Percentiles rank a stretch among this genome's conserved stretches.
Conservation (phyloP, 2,888 invertebrate genomes). For the Copidosoma aretas region DNA sequence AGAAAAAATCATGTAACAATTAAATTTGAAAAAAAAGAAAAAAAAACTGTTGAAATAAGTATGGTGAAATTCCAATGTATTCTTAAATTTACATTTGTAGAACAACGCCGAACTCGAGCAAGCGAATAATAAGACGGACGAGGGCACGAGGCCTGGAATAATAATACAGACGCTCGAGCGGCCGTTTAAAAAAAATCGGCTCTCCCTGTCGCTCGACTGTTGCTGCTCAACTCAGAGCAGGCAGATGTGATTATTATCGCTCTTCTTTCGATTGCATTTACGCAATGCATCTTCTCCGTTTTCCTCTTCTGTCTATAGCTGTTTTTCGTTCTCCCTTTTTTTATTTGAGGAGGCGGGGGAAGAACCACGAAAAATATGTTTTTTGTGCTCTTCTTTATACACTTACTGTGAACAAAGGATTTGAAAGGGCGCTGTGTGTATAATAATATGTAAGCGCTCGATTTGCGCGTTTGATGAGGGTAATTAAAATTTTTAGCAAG, state of each 20-base stretch:
- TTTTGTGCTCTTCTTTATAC: too few relatives aligned
- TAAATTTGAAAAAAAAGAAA: neutral
- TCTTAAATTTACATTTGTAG: slow-evolving; percentile 48
- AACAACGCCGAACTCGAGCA: slow-evolving; percentile 58
- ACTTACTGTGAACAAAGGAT: too few relatives aligned
- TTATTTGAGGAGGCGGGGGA: too few relatives aligned
- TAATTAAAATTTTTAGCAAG: too few relatives aligned
- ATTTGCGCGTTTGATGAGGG: too few relatives aligned
- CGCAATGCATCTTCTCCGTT: slow-evolving; percentile 6
- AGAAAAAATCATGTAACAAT: neutral
- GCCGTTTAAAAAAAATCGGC: slow-evolving; percentile 37
- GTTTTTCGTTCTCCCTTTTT: too few relatives aligned
- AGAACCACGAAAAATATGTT: too few relatives aligned
- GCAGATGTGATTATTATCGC: slow-evolving; percentile 9
- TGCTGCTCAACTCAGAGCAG: slow-evolving; percentile 36
- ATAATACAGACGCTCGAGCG: slow-evolving; percentile 10
- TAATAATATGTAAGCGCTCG: too few relatives aligned
- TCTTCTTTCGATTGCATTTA: slow-evolving; percentile 27
- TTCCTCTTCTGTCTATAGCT: too few relatives aligned
- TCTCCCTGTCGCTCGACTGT: slow-evolving; percentile 38
- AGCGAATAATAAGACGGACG: slow-evolving; percentile 55
- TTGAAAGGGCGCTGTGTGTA: too few relatives aligned
- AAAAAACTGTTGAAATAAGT: slow-evolving; percentile 53
- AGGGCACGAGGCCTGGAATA: slow-evolving; percentile 19
- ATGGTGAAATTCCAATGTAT: slow-evolving; percentile 42